Evolutionary conservation across 1,140 invertebrate species (phyloP).

Genomic region (Lanistes nyassanus): DNA sequence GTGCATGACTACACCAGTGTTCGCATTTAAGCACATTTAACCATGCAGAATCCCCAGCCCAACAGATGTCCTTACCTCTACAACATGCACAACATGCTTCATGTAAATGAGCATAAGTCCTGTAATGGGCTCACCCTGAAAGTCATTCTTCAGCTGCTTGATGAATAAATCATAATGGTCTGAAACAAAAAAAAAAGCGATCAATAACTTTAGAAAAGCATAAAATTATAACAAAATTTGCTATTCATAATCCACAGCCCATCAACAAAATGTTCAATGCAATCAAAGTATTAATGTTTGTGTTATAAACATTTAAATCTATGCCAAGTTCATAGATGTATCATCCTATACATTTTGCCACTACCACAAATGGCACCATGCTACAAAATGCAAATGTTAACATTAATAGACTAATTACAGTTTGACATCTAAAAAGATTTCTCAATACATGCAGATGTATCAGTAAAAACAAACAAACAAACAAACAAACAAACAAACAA

Average conservation of each 20-base stretch:
- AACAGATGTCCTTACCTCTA: constrained; percentile 48
- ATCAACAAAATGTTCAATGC: not conserved
- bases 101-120: constrained; percentile 59
- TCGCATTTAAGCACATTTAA: too few relatives aligned
- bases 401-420: too few relatives aligned
- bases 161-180: constrained; percentile 55
- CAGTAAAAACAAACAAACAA: too few relatives aligned
- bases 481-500: not conserved
- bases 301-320: not conserved
- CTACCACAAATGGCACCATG: too few relatives aligned
- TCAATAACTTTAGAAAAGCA: not conserved
- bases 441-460: too few relatives aligned
- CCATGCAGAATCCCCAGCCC: too few relatives aligned
- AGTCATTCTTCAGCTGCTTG: constrained; percentile 53
- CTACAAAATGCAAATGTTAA: too few relatives aligned
- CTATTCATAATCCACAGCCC: not conserved
- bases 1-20: too few relatives aligned
- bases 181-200: constrained; percentile 32
- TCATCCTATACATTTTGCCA: too few relatives aligned
- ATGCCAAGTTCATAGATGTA: not conserved
- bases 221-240: not conserved
- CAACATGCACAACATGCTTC: constrained; percentile 58
- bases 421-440: too few relatives aligned
- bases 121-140: constrained; percentile 53
- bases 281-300: not conserved